These are phyloP conservation scores for Pyralis farinalis DNA, from an alignment of 2,888 invertebrate genomes.

Conservation along the genomic window DNA sequence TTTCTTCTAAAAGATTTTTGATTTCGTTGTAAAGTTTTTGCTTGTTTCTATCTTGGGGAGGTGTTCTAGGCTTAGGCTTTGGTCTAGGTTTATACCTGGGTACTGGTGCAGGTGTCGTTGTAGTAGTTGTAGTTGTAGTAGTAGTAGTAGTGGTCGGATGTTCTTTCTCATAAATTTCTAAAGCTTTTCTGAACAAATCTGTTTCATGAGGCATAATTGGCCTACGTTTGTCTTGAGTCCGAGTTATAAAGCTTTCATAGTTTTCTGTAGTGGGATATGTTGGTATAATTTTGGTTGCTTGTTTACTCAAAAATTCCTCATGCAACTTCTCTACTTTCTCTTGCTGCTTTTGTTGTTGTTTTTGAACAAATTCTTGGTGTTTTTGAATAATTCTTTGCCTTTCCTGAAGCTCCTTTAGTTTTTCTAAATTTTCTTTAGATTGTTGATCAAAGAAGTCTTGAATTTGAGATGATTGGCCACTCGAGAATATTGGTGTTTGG, in stretches of 20 bases:
- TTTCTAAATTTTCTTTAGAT: slow-evolving; percentile 82
- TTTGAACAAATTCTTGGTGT: slow-evolving; percentile 88
- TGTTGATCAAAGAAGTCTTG: slow-evolving; percentile 82
- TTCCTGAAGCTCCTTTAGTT: slow-evolving; percentile 85
- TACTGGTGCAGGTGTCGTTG: slow-evolving; percentile 61
- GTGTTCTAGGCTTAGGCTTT: slow-evolving; percentile 57
- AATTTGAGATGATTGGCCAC: slow-evolving; percentile 75
- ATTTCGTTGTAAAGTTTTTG: slow-evolving; percentile 82
- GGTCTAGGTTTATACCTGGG: slow-evolving; percentile 55
- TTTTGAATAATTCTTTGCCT: slow-evolving; percentile 87
- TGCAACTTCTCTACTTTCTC: slow-evolving; percentile 88
- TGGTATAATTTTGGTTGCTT: slow-evolving; percentile 83
- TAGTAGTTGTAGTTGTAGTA: slow-evolving; percentile 83
- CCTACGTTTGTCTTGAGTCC: slow-evolving; percentile 59
- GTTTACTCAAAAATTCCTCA: slow-evolving; percentile 85
- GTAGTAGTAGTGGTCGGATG: slow-evolving; percentile 86
- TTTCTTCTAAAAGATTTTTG: slow-evolving; percentile 76
- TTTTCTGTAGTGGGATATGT: slow-evolving; percentile 72
- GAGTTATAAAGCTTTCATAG: slow-evolving; percentile 59
- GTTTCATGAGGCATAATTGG: slow-evolving; percentile 83
- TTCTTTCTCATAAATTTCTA: slow-evolving; percentile 84
- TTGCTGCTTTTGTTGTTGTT: slow-evolving; percentile 89
- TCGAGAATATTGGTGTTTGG: slow-evolving; percentile 66
- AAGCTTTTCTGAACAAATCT: slow-evolving; percentile 83
- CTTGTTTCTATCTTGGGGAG: slow-evolving; percentile 74